Percentiles rank a stretch among this genome's conserved stretches.
Evolutionary conservation across 2,888 invertebrate genomes (phyloP).

Genomic region (Lamellibrachia satsuma): DNA sequence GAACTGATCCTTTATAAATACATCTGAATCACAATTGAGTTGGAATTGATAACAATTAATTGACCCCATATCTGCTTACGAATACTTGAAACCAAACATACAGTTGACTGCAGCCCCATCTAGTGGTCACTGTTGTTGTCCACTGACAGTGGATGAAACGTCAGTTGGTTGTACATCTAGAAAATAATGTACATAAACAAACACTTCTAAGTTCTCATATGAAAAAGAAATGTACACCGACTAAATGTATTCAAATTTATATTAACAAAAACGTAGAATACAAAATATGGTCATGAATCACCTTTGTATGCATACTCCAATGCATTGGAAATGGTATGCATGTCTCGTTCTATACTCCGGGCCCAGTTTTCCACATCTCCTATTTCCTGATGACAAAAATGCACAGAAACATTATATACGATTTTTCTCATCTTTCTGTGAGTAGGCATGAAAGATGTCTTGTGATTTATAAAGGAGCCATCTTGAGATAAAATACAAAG

Average conservation of each 20-base stretch:
- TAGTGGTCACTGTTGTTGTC: neutral
- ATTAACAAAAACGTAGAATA: neutral
- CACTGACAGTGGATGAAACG: neutral
- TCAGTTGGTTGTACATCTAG: neutral
- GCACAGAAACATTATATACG: neutral
- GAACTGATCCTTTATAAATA: neutral
- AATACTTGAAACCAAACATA: neutral
- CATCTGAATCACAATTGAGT: neutral
- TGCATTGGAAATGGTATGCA: conserved; percentile 86
- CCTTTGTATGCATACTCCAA: conserved; percentile 86
- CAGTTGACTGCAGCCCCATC: neutral
- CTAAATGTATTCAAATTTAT: neutral
- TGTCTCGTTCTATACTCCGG: conserved; percentile 93
- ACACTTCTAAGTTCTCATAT: neutral
- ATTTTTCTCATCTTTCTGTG: neutral
- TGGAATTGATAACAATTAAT: neutral
- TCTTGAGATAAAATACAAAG: neutral
- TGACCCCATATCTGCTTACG: neutral
- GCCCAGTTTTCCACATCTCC: conserved; percentile 99
- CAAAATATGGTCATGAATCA: conserved; percentile 34
- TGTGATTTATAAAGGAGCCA: neutral
- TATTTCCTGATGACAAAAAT: conserved; percentile 77
- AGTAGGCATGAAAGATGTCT: neutral
- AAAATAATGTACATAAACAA: conserved; percentile 3
- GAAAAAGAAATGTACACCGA: neutral